Evolutionary conservation across 2,888 invertebrate species (phyloP), one percentile per base, ranked within the genome.

Genomic region (Conops quadrifasciatus): DNA sequence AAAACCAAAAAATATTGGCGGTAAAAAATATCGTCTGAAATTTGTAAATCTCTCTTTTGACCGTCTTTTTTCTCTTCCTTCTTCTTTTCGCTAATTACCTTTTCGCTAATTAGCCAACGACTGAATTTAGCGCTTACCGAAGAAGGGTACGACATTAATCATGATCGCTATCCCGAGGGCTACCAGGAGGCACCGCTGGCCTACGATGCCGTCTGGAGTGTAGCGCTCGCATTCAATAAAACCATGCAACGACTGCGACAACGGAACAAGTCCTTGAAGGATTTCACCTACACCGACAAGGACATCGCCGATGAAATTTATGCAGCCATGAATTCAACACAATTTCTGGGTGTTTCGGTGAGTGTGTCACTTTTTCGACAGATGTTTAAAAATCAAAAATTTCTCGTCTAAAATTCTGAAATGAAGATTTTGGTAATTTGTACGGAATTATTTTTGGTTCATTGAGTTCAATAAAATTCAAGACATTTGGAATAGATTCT

Each of bases 201-300:
- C 60, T 99, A 99, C 84, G 99, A 99, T 87, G 99, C 99, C 13
- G 96, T 99, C 64, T 99, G 99, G 99, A 96, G 98, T 53, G 93
- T 98, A 45, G 98, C 98, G 51, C 88, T 99, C 82, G 96, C 99
- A 19, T 95, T 99, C 83, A 98, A 99, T 87, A 97, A 96, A 87
- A 97, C 98, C 26, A 95, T 96, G 92, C 92, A 93, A 79, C 92
- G 93, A 75, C 89, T 98, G 69, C 90, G 91, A 78, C 91, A 91
- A 80, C 80, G 82, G 67, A 94, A 94, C 30, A 91, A 93, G 82
- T 93, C 93, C 78, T 88, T 99, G 78, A 97, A 97, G 83, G 94
- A 97, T 85, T 99, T 99, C 87, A 95, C 95, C 68, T 99, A 99
- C 87, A 94, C 94, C 53, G 95, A 97, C 87, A 94, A 94, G 83